Evolutionary conservation across 1,140 invertebrate species (phyloP), one percentile per base, ranked within the genome.

Genomic region (Octopus bimaculoides): DNA sequence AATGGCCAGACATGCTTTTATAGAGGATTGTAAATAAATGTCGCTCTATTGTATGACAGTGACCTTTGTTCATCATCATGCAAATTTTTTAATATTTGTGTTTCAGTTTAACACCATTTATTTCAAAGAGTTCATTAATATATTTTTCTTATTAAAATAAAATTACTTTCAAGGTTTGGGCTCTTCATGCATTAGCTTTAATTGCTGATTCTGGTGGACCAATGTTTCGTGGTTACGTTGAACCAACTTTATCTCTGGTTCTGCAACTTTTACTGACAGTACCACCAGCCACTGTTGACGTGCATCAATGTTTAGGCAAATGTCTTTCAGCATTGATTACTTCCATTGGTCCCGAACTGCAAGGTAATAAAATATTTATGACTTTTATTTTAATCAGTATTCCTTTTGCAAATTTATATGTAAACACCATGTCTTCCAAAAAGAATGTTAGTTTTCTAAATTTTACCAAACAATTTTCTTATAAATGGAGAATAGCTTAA

Each of bases 161-260:
- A 12, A 66, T 14, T 14, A 17, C 52, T 69, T 77, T 84, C 54
- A 85, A 98, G 94, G 95, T 98, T 55, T 99, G 98, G 98, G 95
- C 98, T 0, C 90, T 99, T 5, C 96, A 99, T 91, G 97, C 97
- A 4, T 89, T 99, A 55, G 95, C 96, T 9, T 92, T 99, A 80
- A 97, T 99, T 80, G 97, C 97, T 52, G 97, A 99, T 89, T 98
- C 97, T 8, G 97, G 97, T 52, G 98, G 98, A 2, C 98, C 97
- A 53, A 98, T 99, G 97, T 99, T 99, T 91, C 92, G 97, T 52
- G 94, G 95, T 17, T 99, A 98, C 90, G 97, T 99, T 12, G 98
- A 99, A 88, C 96, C 96, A 0, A 95, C 96, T 0, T 90, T 99
- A 52, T 95, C 95, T 3, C 92, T 98, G 52, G 94, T 96, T 52